These are phyloP conservation scores for Camarhynchus parvulus DNA, from an alignment of 2,113 vertebrate species.

Conservation along the genomic window DNA sequence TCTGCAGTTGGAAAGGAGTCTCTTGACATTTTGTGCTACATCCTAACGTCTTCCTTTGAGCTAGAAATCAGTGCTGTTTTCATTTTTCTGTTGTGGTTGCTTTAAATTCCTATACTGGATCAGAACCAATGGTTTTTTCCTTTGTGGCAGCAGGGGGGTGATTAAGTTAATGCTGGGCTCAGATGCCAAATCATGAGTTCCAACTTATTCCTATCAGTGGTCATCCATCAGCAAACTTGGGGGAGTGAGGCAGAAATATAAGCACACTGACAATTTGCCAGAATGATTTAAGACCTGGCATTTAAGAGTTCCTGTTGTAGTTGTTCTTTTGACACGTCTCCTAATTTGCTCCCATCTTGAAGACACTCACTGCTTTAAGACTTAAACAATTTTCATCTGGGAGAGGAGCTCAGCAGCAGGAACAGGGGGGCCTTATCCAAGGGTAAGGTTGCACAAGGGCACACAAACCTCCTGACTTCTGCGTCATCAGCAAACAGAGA, in stretches of 20 bases:
- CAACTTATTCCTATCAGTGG: constrained; percentile 34
- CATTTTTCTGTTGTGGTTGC: constrained; percentile 13
- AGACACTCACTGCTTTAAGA: constrained; percentile 23
- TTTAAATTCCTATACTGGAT: constrained; percentile 10
- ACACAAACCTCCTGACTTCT: background rate
- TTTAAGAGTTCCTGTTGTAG: constrained; percentile 66
- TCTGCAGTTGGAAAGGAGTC: background rate
- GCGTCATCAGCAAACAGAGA: background rate
- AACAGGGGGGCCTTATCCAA: background rate
- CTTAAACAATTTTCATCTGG: constrained; percentile 23
- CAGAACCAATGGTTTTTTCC: constrained; percentile 23
- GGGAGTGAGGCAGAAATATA: constrained; percentile 55
- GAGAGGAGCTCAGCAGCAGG: background rate
- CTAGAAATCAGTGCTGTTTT: background rate
- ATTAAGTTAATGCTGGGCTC: constrained; percentile 39
- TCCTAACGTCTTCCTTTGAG: background rate
- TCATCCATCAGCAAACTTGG: constrained; percentile 62
- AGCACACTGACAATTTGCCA: constrained; percentile 57
- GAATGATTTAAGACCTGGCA: constrained; percentile 68
- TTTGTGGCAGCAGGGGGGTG: constrained; percentile 2
- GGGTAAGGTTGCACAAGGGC: background rate
- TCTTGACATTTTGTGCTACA: background rate
- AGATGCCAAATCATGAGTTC: constrained; percentile 43
- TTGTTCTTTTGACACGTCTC: constrained; percentile 55
- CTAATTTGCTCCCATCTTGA: constrained; percentile 51